These are phyloP conservation scores for Kradibia gibbosae DNA, from an alignment of 1,140 invertebrate species.

Conservation along the genomic window DNA sequence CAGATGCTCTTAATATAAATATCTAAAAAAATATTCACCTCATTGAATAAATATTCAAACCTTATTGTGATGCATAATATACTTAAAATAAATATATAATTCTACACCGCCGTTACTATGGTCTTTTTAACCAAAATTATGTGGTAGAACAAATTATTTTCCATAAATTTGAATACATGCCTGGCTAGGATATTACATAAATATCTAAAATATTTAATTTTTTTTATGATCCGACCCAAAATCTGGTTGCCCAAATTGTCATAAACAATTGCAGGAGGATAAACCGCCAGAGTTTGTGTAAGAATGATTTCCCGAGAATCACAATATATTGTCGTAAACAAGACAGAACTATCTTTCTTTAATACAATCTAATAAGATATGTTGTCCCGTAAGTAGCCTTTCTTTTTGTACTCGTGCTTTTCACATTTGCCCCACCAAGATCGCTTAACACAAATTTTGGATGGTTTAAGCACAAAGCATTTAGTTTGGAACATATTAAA, in stretches of 20 bases:
- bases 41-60: no score
- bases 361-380: slow-evolving; percentile 72
- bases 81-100: no score
- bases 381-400: slow-evolving; percentile 84
- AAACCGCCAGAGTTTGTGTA: not conserved
- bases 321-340: not conserved
- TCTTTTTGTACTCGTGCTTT: slow-evolving; percentile 78
- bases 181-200: slow-evolving; percentile 13
- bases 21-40: no score
- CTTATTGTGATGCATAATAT: no score
- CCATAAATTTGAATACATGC: slow-evolving; percentile 3
- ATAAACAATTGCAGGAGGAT: not conserved
- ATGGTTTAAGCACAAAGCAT: slow-evolving; percentile 89
- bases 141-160: no score
- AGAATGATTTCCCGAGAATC: not conserved
- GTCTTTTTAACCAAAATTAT: no score
- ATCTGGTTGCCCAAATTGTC: not conserved
- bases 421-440: slow-evolving; percentile 87
- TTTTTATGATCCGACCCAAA: slow-evolving; percentile 11
- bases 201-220: not conserved
- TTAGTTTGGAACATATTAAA: slow-evolving; percentile 95
- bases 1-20: no score
- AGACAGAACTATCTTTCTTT: not conserved
- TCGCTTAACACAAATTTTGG: slow-evolving; percentile 78
- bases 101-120: no score